Percentiles rank a stretch among this genome's conserved stretches.
Evolutionary conservation across 2,888 invertebrate species (phyloP).

Genomic region (Digitonthophagus gazella): DNA sequence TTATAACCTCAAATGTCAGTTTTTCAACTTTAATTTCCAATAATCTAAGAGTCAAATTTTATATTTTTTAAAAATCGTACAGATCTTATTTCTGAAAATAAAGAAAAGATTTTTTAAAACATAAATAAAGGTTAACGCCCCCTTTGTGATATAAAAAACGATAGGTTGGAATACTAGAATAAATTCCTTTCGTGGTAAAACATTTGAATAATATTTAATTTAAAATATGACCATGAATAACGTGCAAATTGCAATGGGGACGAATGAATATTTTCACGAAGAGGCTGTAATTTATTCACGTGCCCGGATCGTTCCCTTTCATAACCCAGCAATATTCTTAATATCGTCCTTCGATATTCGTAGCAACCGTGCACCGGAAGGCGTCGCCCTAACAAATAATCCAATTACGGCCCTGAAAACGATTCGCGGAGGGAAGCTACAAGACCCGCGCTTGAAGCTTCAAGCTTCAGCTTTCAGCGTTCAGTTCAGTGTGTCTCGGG

Average conservation of each 20-base stretch:
- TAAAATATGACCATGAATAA: not conserved
- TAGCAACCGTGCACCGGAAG: not conserved
- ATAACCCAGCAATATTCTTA: not conserved
- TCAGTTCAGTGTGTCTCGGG: not conserved
- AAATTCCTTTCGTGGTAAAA: not conserved
- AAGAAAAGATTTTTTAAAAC: too few relatives aligned
- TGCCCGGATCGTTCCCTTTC: not conserved
- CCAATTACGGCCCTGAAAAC: not conserved
- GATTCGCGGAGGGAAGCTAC: not conserved
- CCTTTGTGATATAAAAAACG: too few relatives aligned
- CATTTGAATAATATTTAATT: not conserved
- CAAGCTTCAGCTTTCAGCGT: not conserved
- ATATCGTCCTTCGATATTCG: not conserved
- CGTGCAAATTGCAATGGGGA: not conserved
- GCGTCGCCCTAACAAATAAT: not conserved
- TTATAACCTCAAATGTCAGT: too few relatives aligned
- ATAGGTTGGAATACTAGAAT: too few relatives aligned
- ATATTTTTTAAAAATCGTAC: too few relatives aligned
- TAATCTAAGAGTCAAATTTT: too few relatives aligned
- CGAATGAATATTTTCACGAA: not conserved
- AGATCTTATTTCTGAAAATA: too few relatives aligned
- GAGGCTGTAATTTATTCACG: not conserved
- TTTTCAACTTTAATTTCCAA: too few relatives aligned
- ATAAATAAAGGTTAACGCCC: too few relatives aligned
- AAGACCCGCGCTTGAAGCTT: not conserved